These are phyloP conservation scores for Rhopalosiphum maidis DNA, from an alignment of 1,140 invertebrate species.

Conservation along the genomic window DNA sequence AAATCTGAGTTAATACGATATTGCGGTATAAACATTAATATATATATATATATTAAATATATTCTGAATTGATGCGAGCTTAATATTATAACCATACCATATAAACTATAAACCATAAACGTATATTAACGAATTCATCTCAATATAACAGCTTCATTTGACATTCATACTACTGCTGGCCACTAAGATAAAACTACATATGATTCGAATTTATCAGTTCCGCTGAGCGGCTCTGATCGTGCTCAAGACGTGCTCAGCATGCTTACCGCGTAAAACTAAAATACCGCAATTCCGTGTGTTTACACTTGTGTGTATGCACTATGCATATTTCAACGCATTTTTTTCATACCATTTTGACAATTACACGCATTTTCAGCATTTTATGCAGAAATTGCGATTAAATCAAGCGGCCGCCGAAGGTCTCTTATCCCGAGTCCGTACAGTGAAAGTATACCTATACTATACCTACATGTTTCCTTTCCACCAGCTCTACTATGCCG, in stretches of 20 bases:
- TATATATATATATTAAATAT: too few relatives aligned
- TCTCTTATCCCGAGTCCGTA: conserved; percentile 2
- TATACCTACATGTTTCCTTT: conserved; percentile 32
- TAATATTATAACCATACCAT: background rate
- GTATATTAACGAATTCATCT: background rate
- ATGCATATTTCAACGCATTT: background rate
- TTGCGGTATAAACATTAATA: background rate
- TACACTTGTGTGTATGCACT: background rate
- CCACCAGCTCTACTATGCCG: background rate
- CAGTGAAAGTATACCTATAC: conserved; percentile 39
- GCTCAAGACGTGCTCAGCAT: background rate
- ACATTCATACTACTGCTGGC: background rate
- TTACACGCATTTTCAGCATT: conserved; percentile 26
- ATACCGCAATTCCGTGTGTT: background rate
- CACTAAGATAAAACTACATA: background rate
- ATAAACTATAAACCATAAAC: background rate
- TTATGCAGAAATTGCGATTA: conserved; percentile 36
- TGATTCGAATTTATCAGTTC: background rate
- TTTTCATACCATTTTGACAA: conserved; percentile 27
- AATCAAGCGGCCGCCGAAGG: conserved; percentile 45
- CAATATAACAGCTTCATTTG: background rate
- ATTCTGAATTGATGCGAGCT: background rate
- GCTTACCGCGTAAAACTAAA: background rate
- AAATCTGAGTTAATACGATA: background rate
- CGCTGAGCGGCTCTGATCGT: too few relatives aligned